Percentiles rank a stretch among this genome's conserved stretches.
These are phyloP conservation scores for Conus ventricosus DNA, from an alignment of 1,140 invertebrate species.

Conservation along the genomic window DNA sequence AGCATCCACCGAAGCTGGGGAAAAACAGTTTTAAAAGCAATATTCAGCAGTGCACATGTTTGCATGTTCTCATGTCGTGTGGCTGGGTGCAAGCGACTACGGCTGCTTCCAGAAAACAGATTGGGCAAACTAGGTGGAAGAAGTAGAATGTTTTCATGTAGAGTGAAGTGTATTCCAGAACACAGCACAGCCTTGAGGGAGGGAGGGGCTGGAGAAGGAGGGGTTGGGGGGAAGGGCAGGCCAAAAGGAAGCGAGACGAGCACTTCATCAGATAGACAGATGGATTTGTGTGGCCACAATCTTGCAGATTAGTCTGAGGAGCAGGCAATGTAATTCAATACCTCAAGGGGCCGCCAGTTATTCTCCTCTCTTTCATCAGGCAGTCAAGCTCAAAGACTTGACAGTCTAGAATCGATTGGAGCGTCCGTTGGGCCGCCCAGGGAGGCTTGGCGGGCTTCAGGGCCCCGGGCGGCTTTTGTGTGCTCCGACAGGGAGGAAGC, in stretches of 20 bases:
- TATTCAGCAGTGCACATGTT: too few relatives aligned
- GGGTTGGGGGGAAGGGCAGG: neutral
- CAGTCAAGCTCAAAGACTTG: neutral
- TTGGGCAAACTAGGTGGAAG: too few relatives aligned
- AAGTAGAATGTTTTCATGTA: too few relatives aligned
- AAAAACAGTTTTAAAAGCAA: too few relatives aligned
- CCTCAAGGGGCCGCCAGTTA: constrained; percentile 30
- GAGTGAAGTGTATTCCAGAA: too few relatives aligned
- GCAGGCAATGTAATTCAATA: constrained; percentile 35
- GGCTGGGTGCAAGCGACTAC: too few relatives aligned
- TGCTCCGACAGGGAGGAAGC: neutral
- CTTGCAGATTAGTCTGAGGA: constrained; percentile 25
- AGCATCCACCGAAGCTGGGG: too few relatives aligned
- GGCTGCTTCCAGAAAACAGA: too few relatives aligned
- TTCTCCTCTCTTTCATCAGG: constrained; percentile 32
- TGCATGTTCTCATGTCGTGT: too few relatives aligned
- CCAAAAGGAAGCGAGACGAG: neutral
- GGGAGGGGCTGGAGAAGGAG: neutral
- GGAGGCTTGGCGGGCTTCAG: neutral
- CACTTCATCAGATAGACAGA: constrained; percentile 20
- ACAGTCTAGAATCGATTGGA: constrained; percentile 17
- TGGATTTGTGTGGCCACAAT: constrained; percentile 39
- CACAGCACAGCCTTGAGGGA: neutral
- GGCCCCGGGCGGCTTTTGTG: too few relatives aligned
- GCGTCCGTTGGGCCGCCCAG: neutral